phyloP scores from a whole-genome alignment of 1,140 invertebrate species.

The Drosophila insularis region DNA sequence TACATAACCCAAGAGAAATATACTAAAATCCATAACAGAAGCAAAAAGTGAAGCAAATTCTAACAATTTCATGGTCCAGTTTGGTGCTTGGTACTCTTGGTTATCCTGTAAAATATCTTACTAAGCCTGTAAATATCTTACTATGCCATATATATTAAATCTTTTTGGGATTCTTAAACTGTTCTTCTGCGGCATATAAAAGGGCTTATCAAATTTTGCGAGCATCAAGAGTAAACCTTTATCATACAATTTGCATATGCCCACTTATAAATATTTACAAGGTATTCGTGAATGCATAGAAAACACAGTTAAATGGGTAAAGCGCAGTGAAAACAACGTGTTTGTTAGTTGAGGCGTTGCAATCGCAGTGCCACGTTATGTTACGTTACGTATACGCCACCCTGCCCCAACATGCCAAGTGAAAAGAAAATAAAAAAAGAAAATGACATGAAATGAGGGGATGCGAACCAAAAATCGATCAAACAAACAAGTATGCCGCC shows the following conservation, averaged over 20 bases:
- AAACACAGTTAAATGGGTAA: constrained; percentile 16
- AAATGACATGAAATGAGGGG: constrained; percentile 10
- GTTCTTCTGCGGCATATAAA: too few species aligned
- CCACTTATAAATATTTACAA: neutral
- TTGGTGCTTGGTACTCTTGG: too few species aligned
- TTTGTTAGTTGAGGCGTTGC: constrained; percentile 45
- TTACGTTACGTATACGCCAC: constrained; percentile 68
- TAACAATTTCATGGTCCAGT: too few species aligned
- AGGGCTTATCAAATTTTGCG: too few species aligned
- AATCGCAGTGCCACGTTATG: constrained; percentile 45
- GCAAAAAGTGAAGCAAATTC: too few species aligned
- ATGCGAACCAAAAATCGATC: constrained; percentile 60
- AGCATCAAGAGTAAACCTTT: neutral
- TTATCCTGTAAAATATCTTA: too few species aligned
- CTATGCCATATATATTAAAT: too few species aligned
- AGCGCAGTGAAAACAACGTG: constrained; percentile 51
- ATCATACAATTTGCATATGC: neutral
- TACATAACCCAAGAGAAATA: constrained; percentile 27
- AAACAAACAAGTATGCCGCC: constrained; percentile 48
- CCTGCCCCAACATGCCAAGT: constrained; percentile 10
- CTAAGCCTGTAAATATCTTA: too few species aligned
- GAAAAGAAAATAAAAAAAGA: constrained; percentile 13
- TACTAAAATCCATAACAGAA: too few species aligned
- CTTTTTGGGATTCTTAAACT: too few species aligned
- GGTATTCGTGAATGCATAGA: constrained; percentile 3